Base-by-base conservation (phyloP, 2,888 invertebrate genomes). In the Lycaena phlaeas region DNA sequence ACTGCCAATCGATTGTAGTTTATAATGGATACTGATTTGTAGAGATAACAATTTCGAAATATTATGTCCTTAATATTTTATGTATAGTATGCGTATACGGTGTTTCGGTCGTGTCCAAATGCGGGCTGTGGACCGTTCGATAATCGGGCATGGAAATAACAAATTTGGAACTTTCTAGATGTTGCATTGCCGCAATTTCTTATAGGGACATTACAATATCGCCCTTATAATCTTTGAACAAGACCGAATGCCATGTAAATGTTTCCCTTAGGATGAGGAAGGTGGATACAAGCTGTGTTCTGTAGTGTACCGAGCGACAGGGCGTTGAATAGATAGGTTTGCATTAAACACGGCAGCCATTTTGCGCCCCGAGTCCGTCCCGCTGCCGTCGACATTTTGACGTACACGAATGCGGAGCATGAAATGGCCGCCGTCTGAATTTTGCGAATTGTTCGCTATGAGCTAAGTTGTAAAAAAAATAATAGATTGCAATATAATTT, bases 1-100 rank as follows among this genome's bases (percentile, higher is more conserved):
- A 82, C 82, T 82, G 82, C 81, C 82, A 82, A 79, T 81, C 75
- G 81, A 74, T 75, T 71, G 76, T 79, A 81, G 78, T 69, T 73
- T 74, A 67, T 75, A 72, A 68, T 67, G 66, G 64, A 64, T 72
- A 74, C 75, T 73, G 70, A 72, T 78, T 76, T 76, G 75, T 78
- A 81, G 78, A 63, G 42, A 64, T 72, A 71, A 75, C 70, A 55
- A 72, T 73, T 81, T 76, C 61, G 73, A 70, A 69, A 74, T 76
- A 78, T 72, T 71, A 69, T 78, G 74, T 77, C 77, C 69, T 74
- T 67, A 68, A 73, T 73, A 75, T 68, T 66, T 60, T 77, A 74
- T 78, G 75, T 78, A 75, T 78, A 78, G 74, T 75, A 73, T 74
- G 56, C 64, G 64, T 62, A 61, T 56, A 52, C 56, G 68, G 69